Evolutionary conservation across 2,888 invertebrate genomes (phyloP).

Genomic region (Dolichomitus sp.): DNA sequence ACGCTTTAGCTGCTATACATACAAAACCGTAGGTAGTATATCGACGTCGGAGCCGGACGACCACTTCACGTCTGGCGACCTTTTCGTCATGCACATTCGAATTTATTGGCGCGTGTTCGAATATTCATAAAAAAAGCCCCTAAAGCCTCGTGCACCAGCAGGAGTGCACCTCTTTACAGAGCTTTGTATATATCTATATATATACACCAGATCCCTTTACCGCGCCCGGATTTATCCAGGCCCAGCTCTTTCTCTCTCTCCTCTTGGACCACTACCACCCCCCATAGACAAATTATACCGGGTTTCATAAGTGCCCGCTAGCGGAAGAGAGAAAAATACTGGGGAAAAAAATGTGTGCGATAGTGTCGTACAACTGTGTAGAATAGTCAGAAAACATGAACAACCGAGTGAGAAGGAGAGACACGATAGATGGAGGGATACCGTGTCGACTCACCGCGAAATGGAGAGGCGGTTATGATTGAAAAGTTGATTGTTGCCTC

Average conservation of each 20-base stretch:
- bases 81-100: slow-evolving; percentile 84
- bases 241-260: slow-evolving; percentile 9
- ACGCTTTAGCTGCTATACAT: slow-evolving; percentile 24
- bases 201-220: slow-evolving; percentile 51
- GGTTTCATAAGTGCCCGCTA: slow-evolving; percentile 27
- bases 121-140: slow-evolving; percentile 81
- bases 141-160: slow-evolving; percentile 60
- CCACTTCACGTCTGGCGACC: slow-evolving; percentile 85
- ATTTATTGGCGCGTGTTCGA: slow-evolving; percentile 85
- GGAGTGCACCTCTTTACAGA: slow-evolving; percentile 60
- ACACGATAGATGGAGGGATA: slow-evolving; percentile 34
- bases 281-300: slow-evolving; percentile 56
- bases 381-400: slow-evolving; percentile 24
- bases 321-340: slow-evolving; percentile 11
- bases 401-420: slow-evolving; percentile 46
- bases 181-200: slow-evolving; percentile 21
- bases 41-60: slow-evolving; percentile 74
- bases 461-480: slow-evolving; percentile 79
- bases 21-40: slow-evolving; percentile 44
- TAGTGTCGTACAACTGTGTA: not conserved
- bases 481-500: slow-evolving; percentile 81
- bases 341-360: slow-evolving; percentile 3
- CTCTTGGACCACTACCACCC: slow-evolving; percentile 35
- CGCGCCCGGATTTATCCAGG: slow-evolving; percentile 26
- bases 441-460: slow-evolving; percentile 64